Conservation (phyloP, 2,888 invertebrate genomes). For the Odontocolon sp. region DNA sequence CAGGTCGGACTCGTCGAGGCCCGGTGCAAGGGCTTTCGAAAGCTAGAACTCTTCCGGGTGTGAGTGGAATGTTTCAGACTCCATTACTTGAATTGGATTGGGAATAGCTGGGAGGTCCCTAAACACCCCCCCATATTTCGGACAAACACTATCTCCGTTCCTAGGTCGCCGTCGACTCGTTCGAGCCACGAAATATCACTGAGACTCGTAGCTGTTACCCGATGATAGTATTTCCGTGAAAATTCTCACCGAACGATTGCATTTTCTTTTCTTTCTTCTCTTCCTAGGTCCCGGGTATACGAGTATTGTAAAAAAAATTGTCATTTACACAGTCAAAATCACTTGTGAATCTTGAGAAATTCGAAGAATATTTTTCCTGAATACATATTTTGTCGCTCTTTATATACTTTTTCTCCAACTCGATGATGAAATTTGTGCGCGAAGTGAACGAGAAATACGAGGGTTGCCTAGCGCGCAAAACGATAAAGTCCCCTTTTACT, state of each 20-base stretch:
- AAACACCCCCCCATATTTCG: conserved; percentile 75
- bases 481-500: conserved; percentile 17
- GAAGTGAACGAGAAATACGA: conserved; percentile 2
- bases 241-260: neutral
- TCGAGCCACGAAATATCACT: conserved; percentile 16
- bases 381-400: neutral
- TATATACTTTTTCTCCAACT: neutral
- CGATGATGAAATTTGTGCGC: conserved; percentile 16
- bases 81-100: conserved; percentile 79
- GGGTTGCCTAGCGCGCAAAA: neutral
- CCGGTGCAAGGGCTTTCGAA: conserved; percentile 30
- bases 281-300: too few species aligned
- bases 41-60: conserved; percentile 48
- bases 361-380: neutral
- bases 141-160: conserved; percentile 65
- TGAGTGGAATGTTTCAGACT: conserved; percentile 76
- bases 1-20: conserved; percentile 29
- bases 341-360: too few species aligned
- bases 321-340: too few species aligned
- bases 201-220: neutral
- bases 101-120: conserved; percentile 76
- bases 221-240: neutral
- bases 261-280: too few species aligned
- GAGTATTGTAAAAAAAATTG: too few species aligned
- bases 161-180: conserved; percentile 17